Conservation (phyloP, 2,888 invertebrate genomes). For the Petrolisthes cinctipes region DNA sequence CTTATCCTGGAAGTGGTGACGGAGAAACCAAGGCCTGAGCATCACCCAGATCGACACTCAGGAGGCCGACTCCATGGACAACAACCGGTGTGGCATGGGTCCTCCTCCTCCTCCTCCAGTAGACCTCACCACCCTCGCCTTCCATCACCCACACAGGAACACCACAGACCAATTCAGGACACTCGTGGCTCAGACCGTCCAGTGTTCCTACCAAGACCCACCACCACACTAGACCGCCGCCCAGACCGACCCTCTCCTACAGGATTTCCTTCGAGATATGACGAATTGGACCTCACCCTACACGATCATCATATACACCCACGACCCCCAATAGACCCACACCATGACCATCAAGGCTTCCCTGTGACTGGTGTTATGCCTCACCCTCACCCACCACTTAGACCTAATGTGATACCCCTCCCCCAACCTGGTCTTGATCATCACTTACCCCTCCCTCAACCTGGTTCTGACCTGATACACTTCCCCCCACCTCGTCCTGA, state of each 20-base stretch:
- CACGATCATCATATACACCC: neutral
- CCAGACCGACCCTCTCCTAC: conserved; percentile 35
- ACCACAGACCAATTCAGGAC: conserved; percentile 21
- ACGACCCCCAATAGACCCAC: neutral
- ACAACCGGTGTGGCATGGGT: conserved; percentile 9
- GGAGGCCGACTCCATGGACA: neutral
- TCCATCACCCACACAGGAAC: neutral
- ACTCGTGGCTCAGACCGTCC: conserved; percentile 38
- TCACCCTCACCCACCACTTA: no score
- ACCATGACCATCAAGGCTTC: neutral
- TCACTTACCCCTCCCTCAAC: no score
- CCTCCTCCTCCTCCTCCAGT: conserved; percentile 3
- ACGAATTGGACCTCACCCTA: conserved; percentile 15
- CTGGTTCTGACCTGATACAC: neutral
- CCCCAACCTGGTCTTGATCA: no score
- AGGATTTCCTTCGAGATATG: conserved; percentile 36
- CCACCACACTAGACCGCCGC: conserved; percentile 25
- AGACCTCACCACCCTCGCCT: neutral
- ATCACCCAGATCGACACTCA: neutral
- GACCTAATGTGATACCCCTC: no score
- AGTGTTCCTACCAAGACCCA: conserved; percentile 17
- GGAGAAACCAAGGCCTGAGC: conserved; percentile 2
- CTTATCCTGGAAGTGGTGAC: conserved; percentile 40
- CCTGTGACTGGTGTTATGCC: no score
- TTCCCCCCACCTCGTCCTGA: no score